Base-by-base conservation (phyloP, 2,797 vertebrate species). In the Stomatorhinus walkeri region DNA sequence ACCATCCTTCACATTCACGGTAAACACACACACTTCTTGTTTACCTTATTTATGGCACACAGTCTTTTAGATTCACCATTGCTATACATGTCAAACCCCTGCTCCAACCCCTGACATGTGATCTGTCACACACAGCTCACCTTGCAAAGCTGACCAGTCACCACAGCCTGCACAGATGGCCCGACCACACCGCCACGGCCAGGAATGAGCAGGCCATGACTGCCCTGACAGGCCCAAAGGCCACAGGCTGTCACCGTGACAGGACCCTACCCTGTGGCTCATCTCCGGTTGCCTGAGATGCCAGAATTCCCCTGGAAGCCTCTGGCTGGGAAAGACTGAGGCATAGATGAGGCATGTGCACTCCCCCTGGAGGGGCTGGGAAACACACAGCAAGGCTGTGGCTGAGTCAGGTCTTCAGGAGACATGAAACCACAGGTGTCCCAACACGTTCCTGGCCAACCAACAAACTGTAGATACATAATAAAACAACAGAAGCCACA, bases 291-390 rank as follows among this genome's bases (percentile, higher is more conserved):
- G 89, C 92, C 83, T 22, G 84, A 90, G 89, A 91, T 88, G 51
- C 87, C 46, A 91, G 90, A 93, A 92, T 93, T 90, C 89, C 79
- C 19, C 8, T 89, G 90, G 89, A 89, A 89, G 91, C 16, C 10
- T 85, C 72, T 46, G 36, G 14, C 72, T 79, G 72, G 72, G 72
- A 43, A 40, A 9, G 36, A 48, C 32, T 14, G 22, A 88, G 88
- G 40, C 52, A 76, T 43, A 8, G 46, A 9, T 9, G 46, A 48
- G 46, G 46, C 9, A 48, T 46, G 40, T 0, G 1, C 19, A 8
- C 7, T 81, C 16, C 40, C 36, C 40, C 76, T 81, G 40, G 7
- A n/a, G 16, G 40, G 16, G 19, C 72, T 43, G 76, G 76, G 7
- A 81, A 81, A 43, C 76, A 46, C 16, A 9, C 6, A 46, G 40